These are phyloP conservation scores for Ligdia adustata DNA, from an alignment of 2,888 invertebrate genomes.

Conservation along the genomic window DNA sequence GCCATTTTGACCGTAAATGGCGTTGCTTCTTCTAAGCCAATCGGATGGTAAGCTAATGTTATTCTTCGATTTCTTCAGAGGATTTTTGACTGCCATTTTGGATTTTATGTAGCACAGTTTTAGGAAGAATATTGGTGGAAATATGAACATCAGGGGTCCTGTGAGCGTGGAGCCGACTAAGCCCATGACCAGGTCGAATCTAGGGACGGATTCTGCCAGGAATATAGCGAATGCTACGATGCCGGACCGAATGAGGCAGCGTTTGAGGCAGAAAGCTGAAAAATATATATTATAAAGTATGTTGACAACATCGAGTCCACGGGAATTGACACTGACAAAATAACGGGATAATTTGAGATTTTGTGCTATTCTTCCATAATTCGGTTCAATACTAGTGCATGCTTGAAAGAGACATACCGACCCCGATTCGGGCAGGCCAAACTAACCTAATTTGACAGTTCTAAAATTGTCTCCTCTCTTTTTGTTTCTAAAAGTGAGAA, in stretches of 20 bases:
- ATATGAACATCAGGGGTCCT: constrained; percentile 92
- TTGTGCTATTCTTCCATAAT: no score
- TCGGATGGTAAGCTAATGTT: constrained; percentile 11
- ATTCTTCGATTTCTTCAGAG: constrained; percentile 18
- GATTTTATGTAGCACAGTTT: constrained; percentile 84
- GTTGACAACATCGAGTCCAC: no score
- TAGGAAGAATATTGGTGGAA: constrained; percentile 92
- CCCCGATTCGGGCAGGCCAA: no score
- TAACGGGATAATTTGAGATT: no score
- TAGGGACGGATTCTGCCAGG: constrained; percentile 91
- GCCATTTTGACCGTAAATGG: constrained; percentile 15
- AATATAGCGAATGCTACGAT: constrained; percentile 89
- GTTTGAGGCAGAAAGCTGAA: constrained; percentile 89
- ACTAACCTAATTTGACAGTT: no score
- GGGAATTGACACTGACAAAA: no score
- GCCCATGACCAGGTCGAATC: constrained; percentile 94
- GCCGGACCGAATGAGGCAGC: constrained; percentile 88
- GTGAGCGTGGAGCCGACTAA: constrained; percentile 93
- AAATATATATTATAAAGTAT: no score
- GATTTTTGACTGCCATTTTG: constrained; percentile 35
- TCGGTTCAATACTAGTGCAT: no score
- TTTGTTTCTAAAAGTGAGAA: no score
- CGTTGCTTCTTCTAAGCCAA: constrained; percentile 17
- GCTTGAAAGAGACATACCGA: no score
- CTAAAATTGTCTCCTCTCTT: no score